Evolutionary conservation across 2,797 vertebrate genomes (phyloP).

Genomic region (Peromyscus attwateri): DNA sequence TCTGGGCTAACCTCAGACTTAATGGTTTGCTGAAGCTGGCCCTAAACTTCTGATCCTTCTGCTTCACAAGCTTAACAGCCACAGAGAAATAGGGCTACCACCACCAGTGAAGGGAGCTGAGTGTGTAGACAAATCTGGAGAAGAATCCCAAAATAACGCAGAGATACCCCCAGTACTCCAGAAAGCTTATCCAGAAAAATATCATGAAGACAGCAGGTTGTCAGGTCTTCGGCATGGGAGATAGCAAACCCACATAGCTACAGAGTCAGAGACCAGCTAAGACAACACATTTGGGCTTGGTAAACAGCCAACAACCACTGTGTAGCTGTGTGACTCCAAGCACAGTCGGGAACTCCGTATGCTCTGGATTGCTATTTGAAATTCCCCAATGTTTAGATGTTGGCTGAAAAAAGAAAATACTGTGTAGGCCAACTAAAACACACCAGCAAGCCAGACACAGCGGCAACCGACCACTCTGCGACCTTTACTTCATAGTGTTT

Average conservation of each 20-base stretch:
- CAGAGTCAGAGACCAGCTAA: not conserved
- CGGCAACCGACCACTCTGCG: not conserved
- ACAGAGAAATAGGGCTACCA: not conserved
- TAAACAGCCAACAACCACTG: not conserved
- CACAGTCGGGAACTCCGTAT: not conserved
- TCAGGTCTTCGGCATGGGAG: not conserved
- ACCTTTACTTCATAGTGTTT: not conserved
- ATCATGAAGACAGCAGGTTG: not conserved
- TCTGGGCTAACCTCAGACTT: not conserved
- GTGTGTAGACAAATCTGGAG: not conserved
- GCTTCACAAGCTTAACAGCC: not conserved
- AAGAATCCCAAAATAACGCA: not conserved
- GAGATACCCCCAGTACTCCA: not conserved
- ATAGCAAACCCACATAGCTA: not conserved
- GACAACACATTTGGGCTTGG: not conserved
- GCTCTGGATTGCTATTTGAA: conserved; percentile 45
- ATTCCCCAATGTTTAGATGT: conserved; percentile 39
- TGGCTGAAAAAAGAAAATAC: not conserved
- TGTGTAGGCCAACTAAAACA: conserved; percentile 47
- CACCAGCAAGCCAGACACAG: not conserved
- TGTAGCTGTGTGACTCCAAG: not conserved
- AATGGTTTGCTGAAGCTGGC: not conserved
- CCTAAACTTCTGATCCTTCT: not conserved
- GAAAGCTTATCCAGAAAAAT: conserved; percentile 46
- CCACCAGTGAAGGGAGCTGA: not conserved